Base-by-base conservation (phyloP, 2,888 invertebrate genomes). In the Heteromyza rotundicornis region DNA sequence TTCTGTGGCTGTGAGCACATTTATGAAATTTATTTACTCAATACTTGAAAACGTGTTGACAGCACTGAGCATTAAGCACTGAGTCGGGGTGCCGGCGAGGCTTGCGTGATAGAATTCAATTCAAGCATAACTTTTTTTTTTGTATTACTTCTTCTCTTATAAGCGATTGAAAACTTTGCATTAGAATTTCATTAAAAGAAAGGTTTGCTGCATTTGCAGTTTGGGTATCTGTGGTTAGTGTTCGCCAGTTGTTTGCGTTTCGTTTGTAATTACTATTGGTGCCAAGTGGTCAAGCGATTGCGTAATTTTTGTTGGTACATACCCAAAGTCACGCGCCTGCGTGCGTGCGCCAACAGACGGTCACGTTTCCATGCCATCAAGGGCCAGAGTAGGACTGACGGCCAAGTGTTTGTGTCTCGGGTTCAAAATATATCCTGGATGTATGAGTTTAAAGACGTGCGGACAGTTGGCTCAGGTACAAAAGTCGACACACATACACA, bases 71-170 rank as follows among this genome's bases (percentile, higher is more conserved):
- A n/a, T 10, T 10, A 12, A 12, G 32, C 32, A 32, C 5, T 12
- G n/a, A n/a, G n/a, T n/a, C n/a, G 32, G 32, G 32, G 32, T 12
- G 32, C 7, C 32, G 32, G 32, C 5, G 32, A 8, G 40, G 16
- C 55, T 55, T 60, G 60, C 60, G 54, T 60, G 60, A 55, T 60
- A 55, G 60, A 60, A 60, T 60, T 20, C 14, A 47, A 17, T 14
- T 47, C 14, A 8, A 20, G 3, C 2, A 19, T n/a, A n/a, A 40
- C 10, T 40, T n/a, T 40, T 40, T 40, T n/a, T 27, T 40, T 40
- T n/a, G 8, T n/a, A 14, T 40, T 40, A n/a, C 10, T 27, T 27
- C 27, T 5, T 27, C 27, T 27, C n/a, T 40, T 40, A 27, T 40
- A n/a, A n/a, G n/a, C 14, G 14, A 40, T 40, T 14, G 8, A 14